Evolutionary conservation across 2,888 invertebrate genomes (phyloP), one percentile per base, ranked within the genome.

Genomic region (Drosophila neotestacea): DNA sequence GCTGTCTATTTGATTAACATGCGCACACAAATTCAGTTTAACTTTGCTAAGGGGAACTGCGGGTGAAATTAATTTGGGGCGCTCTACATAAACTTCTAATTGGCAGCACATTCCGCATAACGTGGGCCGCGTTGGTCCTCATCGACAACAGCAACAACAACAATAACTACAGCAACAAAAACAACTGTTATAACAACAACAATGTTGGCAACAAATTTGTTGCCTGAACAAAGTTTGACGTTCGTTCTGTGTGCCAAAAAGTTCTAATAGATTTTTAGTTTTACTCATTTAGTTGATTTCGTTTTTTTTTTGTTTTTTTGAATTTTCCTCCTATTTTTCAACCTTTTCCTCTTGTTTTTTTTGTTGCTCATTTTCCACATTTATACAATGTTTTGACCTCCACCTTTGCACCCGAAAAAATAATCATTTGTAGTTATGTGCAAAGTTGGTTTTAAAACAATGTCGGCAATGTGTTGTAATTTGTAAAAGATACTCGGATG

Each of bases 211-310:
- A 61, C 65, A 63, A 50, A 27, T 73, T 77, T 47, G 42, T 41
- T 9, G 39, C 36, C n/a, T 48, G 41, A 34, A 48, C 54, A 67
- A 81, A 86, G 67, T 81, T 81, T 70, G 72, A 75, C 74, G 66
- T 70, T 71, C 77, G 64, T 66, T 71, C 77, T 71, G 71, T 71
- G 48, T 52, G 64, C 58, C 42, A 59, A 67, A 73, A 86, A 88
- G 87, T 84, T 84, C 68, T 86, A 86, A 86, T 86, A 84, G 88
- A 81, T 88, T 86, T 88, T 81, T 88, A 86, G 75, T 84, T 84
- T 81, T 61, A 78, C 65, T 75, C 81, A 74, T 70, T 88, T 74
- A 59, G 80, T 70, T 79, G 73, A 70, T 64, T 82, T 88, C 70
- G 51, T 68, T 70, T 58, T 67, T 47, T 10, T 36, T 59, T 22